A percentile compares a stretch with the other conserved stretches of the same genome.
These are phyloP conservation scores for Varanus salvator DNA, from an alignment of 2,113 vertebrate genomes.

Conservation along the genomic window DNA sequence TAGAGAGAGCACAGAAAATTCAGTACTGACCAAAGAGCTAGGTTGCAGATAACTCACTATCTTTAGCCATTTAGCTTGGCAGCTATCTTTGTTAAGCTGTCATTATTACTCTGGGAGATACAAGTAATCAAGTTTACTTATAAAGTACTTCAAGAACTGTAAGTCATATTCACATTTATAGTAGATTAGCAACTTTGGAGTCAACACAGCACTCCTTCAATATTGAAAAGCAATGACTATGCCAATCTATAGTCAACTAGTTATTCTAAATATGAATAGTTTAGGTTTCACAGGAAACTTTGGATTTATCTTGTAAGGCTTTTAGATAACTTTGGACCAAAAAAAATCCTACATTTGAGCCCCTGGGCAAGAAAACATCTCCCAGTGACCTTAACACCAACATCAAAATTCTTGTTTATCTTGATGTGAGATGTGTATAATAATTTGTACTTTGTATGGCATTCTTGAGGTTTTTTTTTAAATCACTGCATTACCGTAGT, in stretches of 20 bases:
- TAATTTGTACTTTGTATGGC: neutral
- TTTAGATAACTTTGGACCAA: neutral
- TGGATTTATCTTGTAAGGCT: neutral
- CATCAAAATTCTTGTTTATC: neutral
- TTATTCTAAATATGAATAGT: neutral
- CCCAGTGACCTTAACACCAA: neutral
- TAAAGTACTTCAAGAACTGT: neutral
- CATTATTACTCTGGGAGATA: neutral
- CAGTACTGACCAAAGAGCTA: conserved; percentile 9
- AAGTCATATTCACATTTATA: neutral
- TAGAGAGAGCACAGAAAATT: rapidly evolving
- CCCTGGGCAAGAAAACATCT: neutral
- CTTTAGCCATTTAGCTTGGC: neutral
- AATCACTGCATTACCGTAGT: neutral
- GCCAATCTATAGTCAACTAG: neutral
- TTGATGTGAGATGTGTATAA: neutral
- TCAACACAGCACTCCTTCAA: neutral
- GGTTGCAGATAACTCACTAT: neutral
- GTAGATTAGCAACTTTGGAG: neutral
- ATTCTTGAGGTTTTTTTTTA: neutral
- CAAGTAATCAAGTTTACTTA: neutral
- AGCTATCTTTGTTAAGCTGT: neutral
- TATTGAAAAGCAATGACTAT: neutral
- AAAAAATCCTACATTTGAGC: neutral
- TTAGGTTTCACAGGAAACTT: neutral